Evolutionary conservation across 2,888 invertebrate genomes (phyloP).

Genomic region (Tachina lurida): DNA sequence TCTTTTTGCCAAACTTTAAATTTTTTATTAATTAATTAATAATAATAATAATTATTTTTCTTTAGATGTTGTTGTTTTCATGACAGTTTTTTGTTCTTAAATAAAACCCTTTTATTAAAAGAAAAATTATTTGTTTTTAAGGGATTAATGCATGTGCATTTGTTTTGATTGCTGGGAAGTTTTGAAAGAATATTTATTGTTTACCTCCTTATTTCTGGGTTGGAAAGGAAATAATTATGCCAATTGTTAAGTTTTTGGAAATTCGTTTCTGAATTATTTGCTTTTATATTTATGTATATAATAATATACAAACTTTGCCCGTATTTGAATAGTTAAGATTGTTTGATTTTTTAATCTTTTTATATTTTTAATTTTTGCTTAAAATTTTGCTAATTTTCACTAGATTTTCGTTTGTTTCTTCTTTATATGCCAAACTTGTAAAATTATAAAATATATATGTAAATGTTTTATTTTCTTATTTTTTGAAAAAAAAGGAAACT

Average conservation of each 20-base stretch:
- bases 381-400: conserved; percentile 81
- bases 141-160: neutral
- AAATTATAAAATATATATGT: conserved; percentile 56
- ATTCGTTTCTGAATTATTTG: conserved; percentile 71
- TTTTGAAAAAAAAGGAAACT: conserved; percentile 59
- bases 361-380: conserved; percentile 72
- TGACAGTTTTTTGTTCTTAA: conserved; percentile 22
- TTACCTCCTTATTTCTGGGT: conserved; percentile 1
- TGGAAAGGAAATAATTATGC: conserved; percentile 46
- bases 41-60: conserved; percentile 44
- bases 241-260: conserved; percentile 58
- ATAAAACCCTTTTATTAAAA: conserved; percentile 50
- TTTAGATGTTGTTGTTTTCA: conserved; percentile 35
- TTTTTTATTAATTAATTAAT: conserved; percentile 32
- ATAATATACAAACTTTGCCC: conserved; percentile 60
- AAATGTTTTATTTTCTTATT: conserved; percentile 21
- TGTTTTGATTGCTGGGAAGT: conserved; percentile 3
- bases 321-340: conserved; percentile 60
- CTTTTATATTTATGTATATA: conserved; percentile 2
- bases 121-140: conserved; percentile 11
- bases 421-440: conserved; percentile 63
- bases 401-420: conserved; percentile 74
- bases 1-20: conserved; percentile 61
- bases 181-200: conserved; percentile 13
- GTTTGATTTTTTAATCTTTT: conserved; percentile 58